Percentiles rank a stretch among this genome's conserved stretches.
Conservation (phyloP, 2,113 vertebrate species). For the Oxyura jamaicensis region DNA sequence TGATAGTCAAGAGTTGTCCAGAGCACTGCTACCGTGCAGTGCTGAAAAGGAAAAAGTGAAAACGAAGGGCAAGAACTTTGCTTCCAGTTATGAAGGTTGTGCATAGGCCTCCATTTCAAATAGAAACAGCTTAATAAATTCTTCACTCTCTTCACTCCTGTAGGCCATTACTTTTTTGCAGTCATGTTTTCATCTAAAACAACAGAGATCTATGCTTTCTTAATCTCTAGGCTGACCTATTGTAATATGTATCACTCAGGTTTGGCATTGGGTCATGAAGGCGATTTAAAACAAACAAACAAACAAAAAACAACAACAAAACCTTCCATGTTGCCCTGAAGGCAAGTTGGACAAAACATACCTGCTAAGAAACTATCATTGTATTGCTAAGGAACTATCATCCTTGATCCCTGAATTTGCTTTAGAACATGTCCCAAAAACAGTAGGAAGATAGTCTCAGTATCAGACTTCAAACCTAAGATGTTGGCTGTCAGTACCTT, state of each 20-base stretch:
- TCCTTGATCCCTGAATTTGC: background rate
- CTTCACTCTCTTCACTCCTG: background rate
- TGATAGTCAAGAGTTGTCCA: background rate
- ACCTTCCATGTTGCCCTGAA: background rate
- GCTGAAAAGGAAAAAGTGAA: background rate
- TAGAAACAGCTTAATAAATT: background rate
- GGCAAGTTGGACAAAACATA: background rate
- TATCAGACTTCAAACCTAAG: background rate
- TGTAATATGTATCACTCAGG: background rate
- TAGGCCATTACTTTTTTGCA: background rate
- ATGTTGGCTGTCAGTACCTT: background rate
- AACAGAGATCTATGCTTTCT: background rate
- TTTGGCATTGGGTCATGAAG: background rate
- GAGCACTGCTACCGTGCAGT: background rate
- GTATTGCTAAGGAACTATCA: background rate
- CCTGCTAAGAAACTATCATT: background rate
- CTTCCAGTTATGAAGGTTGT: background rate
- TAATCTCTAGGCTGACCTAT: background rate
- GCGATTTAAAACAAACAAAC: background rate
- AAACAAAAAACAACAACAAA: rapidly evolving
- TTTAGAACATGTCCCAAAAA: background rate
- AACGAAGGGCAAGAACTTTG: background rate
- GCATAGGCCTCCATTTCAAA: background rate
- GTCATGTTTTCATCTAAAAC: background rate
- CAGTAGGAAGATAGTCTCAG: background rate